These are phyloP conservation scores for Alosa alosa DNA, from an alignment of 2,113 vertebrate genomes.

Conservation along the genomic window DNA sequence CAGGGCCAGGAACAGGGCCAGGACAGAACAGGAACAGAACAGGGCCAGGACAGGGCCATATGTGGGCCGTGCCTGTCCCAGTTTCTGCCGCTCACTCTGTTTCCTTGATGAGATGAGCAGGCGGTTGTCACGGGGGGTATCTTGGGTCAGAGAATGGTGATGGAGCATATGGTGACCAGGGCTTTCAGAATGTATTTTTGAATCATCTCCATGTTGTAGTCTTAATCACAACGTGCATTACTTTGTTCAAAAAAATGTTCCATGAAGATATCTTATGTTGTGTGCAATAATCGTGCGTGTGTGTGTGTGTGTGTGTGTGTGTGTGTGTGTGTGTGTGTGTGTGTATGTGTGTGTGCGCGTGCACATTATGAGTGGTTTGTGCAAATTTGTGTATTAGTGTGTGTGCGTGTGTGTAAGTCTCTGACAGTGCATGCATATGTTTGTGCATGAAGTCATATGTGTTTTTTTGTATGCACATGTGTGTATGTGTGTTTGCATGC, in stretches of 20 bases:
- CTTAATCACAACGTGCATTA: conserved; percentile 31
- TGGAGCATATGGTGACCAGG: conserved; percentile 44
- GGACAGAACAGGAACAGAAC: neutral
- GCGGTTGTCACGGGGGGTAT: conserved; percentile 14
- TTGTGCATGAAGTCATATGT: neutral
- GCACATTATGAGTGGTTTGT: neutral
- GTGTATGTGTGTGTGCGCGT: neutral
- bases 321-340: neutral
- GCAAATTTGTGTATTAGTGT: neutral
- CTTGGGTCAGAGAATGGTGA: conserved; percentile 34
- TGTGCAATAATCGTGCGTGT: neutral
- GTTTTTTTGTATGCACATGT: neutral
- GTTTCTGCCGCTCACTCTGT: conserved; percentile 23
- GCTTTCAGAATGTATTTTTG: neutral
- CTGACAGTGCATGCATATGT: neutral
- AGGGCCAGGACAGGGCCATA: neutral
- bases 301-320: too few relatives aligned
- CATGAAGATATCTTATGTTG: conserved; percentile 15
- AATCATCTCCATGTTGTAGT: conserved; percentile 17
- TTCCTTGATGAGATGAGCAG: conserved; percentile 37
- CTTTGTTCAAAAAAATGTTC: conserved; percentile 24
- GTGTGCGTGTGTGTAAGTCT: neutral
- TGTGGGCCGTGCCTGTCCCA: neutral
- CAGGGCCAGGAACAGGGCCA: neutral
- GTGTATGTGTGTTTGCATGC: neutral